These are phyloP conservation scores for Tyrophagus putrescentiae DNA, from an alignment of 1,140 invertebrate genomes.

Conservation along the genomic window DNA sequence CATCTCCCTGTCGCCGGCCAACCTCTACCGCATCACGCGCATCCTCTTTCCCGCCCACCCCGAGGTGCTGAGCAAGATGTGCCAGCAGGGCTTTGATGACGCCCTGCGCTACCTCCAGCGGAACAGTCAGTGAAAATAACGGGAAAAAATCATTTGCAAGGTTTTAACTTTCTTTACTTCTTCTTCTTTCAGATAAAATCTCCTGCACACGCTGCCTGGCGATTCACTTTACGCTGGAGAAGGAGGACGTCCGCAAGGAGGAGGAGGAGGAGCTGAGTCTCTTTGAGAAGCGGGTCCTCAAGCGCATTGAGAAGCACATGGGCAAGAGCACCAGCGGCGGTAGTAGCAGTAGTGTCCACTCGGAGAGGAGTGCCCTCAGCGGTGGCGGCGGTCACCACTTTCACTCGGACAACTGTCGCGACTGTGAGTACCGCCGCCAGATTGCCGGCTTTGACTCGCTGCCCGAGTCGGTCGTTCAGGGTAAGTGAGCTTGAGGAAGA, in stretches of 20 bases:
- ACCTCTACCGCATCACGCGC: constrained; percentile 74
- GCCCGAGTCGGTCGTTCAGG: constrained; percentile 30
- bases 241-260: constrained; percentile 22
- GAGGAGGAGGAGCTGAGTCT: constrained; percentile 15
- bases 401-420: constrained; percentile 25
- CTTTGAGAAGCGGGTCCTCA: no score
- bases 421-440: constrained; percentile 26
- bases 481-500: constrained; percentile 25
- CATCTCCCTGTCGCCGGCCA: constrained; percentile 61
- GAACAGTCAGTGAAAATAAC: constrained; percentile 54
- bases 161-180: not conserved
- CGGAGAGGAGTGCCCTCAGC: not conserved
- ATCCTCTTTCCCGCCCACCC: constrained; percentile 88
- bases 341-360: not conserved
- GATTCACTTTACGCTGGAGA: constrained; percentile 22
- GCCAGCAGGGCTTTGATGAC: constrained; percentile 94
- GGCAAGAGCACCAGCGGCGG: no score
- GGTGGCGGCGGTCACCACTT: constrained; percentile 16
- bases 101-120: constrained; percentile 76
- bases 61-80: constrained; percentile 79
- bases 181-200: constrained; percentile 23
- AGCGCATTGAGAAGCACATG: no score
- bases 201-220: constrained; percentile 27
- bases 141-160: not conserved
- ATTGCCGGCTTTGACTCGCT: constrained; percentile 29